These are phyloP conservation scores for Argentina silus DNA, from an alignment of 2,797 vertebrate species.

Conservation along the genomic window DNA sequence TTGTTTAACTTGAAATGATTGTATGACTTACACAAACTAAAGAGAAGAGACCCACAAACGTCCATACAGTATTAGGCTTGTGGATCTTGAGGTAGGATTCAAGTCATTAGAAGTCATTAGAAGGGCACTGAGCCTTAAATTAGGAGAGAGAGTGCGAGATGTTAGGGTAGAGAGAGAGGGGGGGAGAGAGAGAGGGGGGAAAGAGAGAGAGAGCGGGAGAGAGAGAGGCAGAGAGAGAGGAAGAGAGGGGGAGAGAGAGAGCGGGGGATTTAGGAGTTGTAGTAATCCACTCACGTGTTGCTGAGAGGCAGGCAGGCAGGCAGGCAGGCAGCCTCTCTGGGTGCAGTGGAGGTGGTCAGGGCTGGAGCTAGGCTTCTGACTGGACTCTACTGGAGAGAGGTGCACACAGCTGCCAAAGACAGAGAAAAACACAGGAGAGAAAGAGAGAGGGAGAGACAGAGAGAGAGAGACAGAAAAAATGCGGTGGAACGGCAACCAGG, in stretches of 20 bases:
- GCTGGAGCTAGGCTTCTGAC: constrained; percentile 17
- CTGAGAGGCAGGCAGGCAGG: constrained; percentile 10
- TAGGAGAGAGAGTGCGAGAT: neutral
- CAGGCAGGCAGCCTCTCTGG: constrained; percentile 9
- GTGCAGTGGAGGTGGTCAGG: constrained; percentile 21
- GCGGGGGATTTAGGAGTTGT: constrained; percentile 16
- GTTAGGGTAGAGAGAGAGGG: neutral
- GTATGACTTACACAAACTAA: no score
- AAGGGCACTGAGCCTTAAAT: constrained; percentile 10
- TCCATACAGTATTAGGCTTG: neutral
- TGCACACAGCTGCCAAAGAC: constrained; percentile 17
- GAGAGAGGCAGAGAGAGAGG: neutral
- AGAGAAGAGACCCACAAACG: neutral
- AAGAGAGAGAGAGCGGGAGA: neutral
- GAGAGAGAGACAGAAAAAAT: constrained; percentile 55
- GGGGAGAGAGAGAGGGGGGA: neutral
- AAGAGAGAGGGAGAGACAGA: constrained; percentile 16
- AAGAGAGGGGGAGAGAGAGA: constrained; percentile 8
- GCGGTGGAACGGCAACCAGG: constrained; percentile 60
- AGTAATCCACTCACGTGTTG: constrained; percentile 57
- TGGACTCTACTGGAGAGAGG: constrained; percentile 4
- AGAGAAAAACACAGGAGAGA: constrained; percentile 25
- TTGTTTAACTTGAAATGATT: no score
- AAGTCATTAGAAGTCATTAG: constrained; percentile 12
- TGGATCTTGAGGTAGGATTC: neutral